Conservation (phyloP, 2,113 vertebrate genomes). For the Siniperca knerii region DNA sequence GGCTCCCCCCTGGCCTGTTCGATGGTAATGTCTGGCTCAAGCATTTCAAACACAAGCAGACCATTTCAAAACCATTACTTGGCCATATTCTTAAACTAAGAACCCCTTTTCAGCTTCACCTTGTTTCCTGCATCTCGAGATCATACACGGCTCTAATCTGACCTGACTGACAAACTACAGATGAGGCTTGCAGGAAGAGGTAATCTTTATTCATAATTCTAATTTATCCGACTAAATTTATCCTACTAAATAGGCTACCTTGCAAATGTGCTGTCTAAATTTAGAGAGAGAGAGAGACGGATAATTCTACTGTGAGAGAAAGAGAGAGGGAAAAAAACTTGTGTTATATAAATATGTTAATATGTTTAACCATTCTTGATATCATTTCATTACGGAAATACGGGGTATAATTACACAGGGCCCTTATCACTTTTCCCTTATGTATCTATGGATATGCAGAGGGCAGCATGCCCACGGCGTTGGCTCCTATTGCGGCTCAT, state of each 20-base stretch:
- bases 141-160: background rate
- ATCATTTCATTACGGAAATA: background rate
- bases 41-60: background rate
- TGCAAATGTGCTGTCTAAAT: constrained; percentile 16
- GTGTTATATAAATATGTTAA: background rate
- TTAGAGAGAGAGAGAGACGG: background rate
- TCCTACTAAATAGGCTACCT: background rate
- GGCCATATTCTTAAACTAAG: background rate
- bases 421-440: background rate
- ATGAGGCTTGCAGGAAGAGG: background rate
- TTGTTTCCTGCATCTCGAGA: background rate
- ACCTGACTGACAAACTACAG: constrained; percentile 4
- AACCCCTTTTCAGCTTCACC: background rate
- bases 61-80: background rate
- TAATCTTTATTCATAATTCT: background rate
- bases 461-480: background rate
- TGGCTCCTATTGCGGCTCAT: background rate
- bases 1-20: background rate
- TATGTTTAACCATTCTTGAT: background rate
- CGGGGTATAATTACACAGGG: background rate
- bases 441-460: background rate
- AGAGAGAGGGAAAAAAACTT: background rate
- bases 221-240: background rate
- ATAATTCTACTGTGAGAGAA: constrained; percentile 1
- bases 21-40: background rate